phyloP scores from a whole-genome alignment of 2,113 vertebrate species.

The Gopherus evgoodei region DNA sequence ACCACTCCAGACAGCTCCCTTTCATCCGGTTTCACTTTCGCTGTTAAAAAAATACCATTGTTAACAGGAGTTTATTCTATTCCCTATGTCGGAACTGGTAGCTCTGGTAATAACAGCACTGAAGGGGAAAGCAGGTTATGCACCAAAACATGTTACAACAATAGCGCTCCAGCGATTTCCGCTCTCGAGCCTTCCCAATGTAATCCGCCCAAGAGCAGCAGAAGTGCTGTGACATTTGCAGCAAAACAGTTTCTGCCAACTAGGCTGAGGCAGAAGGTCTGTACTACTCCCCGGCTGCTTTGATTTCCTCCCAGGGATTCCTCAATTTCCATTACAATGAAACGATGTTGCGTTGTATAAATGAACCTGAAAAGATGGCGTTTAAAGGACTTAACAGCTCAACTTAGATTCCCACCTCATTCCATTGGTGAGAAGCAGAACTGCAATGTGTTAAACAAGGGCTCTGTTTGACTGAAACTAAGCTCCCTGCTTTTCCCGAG shows the following conservation, averaged over 20 bases:
- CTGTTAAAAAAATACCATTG: not conserved
- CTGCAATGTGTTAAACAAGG: not conserved
- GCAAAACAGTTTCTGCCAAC: not conserved
- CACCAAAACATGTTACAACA: not conserved
- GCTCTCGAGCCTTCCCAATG: accelerated
- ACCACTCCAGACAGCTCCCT: no score
- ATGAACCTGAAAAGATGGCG: conserved; percentile 28
- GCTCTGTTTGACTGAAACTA: no score
- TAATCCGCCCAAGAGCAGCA: accelerated
- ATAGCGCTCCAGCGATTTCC: accelerated
- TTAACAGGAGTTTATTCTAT: not conserved
- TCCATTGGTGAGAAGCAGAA: not conserved
- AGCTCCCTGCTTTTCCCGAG: no score
- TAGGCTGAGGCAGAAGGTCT: not conserved
- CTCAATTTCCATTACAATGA: conserved; percentile 23
- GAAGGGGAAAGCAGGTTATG: not conserved
- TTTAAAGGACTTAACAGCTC: not conserved
- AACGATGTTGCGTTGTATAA: conserved; percentile 1
- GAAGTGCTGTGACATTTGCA: not conserved
- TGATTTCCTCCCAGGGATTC: conserved; percentile 42
- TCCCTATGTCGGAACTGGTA: not conserved
- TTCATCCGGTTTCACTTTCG: not conserved
- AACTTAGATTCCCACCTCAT: not conserved
- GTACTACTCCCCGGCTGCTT: conserved; percentile 2
- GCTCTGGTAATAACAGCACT: not conserved